Base-by-base conservation (phyloP, 2,888 invertebrate species). In the Megaustenia siamemsis region DNA sequence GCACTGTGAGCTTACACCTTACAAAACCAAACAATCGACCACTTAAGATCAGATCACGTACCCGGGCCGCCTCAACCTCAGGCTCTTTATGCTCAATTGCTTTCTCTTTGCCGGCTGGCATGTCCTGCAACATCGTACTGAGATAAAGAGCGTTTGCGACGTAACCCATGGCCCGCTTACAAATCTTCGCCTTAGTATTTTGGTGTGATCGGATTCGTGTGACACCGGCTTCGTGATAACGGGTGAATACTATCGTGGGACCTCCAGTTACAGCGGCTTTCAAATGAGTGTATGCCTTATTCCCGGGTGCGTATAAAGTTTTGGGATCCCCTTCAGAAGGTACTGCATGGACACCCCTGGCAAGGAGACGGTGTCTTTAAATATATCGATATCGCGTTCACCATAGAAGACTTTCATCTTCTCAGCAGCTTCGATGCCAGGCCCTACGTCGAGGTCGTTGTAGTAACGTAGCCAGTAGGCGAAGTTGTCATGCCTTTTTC, bases 401-500 rank as follows among this genome's bases (percentile, higher is more conserved):
- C 63, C 32, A 32, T 66, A 68, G 68, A 68, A 35, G 38, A 18
- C 38, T 15, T 68, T 68, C 68, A 68, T 68, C 68, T 68, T 68
- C n/a, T 35, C 38, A 10, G 8, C 15, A 1, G 68, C 68, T 35
- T 68, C 68, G 5, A 68, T 5, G 38, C 3, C 3, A 38, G 68
- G 68, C 35, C 12, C 15, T 15, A 68, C 68, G 15, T 68, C 68
- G 68, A 68, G 68, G 68, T 68, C 21, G 68, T 68, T 38, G 38
- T 68, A 68, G 38, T 68, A 68, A 4, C 18, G 35, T 12, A 68
- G 35, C 38, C 35, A 38, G 35, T 68, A 35, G 35, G 18, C 38
- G 35, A 68, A 68, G 68, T 5, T 5, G 10, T 35, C 68, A 68
- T 68, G 10, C 68, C 68, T 68, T 18, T 6, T 18, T 68, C 4